Conservation (phyloP, 2,888 invertebrate genomes). For the Drosophila phalerata region DNA sequence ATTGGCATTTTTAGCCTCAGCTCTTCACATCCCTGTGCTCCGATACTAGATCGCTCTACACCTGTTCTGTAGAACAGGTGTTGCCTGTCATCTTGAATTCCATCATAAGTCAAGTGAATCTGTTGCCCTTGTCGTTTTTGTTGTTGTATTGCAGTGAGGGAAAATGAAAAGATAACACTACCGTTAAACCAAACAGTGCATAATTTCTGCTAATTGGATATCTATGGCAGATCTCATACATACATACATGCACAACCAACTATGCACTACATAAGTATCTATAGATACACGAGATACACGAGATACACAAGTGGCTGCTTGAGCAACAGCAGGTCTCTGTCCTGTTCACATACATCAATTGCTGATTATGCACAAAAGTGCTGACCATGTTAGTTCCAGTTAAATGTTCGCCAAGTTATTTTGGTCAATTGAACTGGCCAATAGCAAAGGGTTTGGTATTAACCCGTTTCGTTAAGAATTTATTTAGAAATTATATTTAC, state of each 20-base stretch:
- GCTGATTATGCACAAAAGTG: constrained; percentile 10
- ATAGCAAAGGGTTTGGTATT: not conserved
- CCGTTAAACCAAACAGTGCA: not conserved
- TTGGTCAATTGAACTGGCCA: constrained; percentile 1
- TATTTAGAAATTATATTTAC: too few relatives aligned
- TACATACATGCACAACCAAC: not conserved
- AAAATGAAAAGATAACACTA: not conserved
- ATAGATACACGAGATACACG: too few relatives aligned
- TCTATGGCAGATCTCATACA: not conserved
- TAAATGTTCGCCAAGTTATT: constrained; percentile 9
- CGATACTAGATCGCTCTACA: not conserved
- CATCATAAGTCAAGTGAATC: not conserved
- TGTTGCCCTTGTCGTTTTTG: not conserved
- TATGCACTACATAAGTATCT: not conserved
- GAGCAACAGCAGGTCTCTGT: not conserved
- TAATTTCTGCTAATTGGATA: not conserved
- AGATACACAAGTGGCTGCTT: not conserved
- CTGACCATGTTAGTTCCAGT: constrained; percentile 4
- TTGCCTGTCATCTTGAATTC: not conserved
- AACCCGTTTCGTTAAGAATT: not conserved
- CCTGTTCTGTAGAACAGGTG: not conserved
- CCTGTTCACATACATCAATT: constrained; percentile 8
- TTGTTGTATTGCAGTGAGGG: not conserved
- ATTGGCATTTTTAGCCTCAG: not conserved
- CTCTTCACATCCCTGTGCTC: not conserved